Conservation (phyloP, 2,888 invertebrate species). For the Cataglyphis cursor region DNA sequence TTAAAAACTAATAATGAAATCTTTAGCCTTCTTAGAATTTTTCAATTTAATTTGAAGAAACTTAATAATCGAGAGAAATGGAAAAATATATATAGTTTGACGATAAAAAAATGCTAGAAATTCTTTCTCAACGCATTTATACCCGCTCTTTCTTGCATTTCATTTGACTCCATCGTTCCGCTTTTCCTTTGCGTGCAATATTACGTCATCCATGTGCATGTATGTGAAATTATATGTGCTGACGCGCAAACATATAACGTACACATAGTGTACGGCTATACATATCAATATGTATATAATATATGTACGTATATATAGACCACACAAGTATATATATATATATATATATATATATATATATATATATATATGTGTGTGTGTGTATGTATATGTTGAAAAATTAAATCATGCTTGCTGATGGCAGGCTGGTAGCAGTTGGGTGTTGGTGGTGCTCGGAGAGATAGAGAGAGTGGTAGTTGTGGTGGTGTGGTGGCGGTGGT, state of each 20-base stretch:
- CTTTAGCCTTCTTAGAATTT: not conserved
- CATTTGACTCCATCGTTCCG: conserved; percentile 27
- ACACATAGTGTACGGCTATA: conserved; percentile 34
- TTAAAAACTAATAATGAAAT: not conserved
- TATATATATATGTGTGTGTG: conserved; percentile 14
- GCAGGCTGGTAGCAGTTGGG: conserved; percentile 84
- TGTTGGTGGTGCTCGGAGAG: conserved; percentile 86
- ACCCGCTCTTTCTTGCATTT: not conserved
- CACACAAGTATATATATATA: conserved; percentile 23
- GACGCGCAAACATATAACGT: conserved; percentile 46
- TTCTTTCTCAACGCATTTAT: not conserved
- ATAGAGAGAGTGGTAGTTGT: conserved; percentile 71
- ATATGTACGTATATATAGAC: conserved; percentile 39
- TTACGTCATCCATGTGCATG: conserved; percentile 70
- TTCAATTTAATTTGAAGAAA: not conserved
- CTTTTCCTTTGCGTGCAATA: conserved; percentile 62
- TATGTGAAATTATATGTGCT: conserved; percentile 53
- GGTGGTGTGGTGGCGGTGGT: conserved; percentile 64
- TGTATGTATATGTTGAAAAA: conserved; percentile 74
- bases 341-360: conserved; percentile 33
- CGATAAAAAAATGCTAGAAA: not conserved
- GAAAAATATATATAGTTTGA: not conserved
- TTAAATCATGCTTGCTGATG: conserved; percentile 85
- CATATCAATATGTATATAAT: conserved; percentile 25
- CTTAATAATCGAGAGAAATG: not conserved